These are phyloP conservation scores for Corythaixoides concolor DNA, from an alignment of 2,113 vertebrate species.

Conservation along the genomic window DNA sequence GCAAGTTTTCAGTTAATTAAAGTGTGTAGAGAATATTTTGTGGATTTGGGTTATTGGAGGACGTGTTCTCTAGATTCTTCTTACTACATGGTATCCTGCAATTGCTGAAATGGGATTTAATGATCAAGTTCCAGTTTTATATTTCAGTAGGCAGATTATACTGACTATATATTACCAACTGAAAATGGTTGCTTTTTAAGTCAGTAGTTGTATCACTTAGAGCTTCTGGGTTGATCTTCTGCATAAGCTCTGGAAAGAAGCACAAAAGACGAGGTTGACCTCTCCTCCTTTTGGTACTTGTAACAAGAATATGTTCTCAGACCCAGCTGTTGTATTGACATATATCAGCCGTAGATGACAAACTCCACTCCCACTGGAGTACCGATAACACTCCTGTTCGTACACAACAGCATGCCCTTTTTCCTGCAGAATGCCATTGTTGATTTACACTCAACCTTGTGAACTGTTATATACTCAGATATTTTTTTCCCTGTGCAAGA, in stretches of 20 bases:
- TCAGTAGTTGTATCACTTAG: background rate
- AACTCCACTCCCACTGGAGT: background rate
- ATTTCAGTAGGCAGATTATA: background rate
- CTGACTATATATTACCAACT: background rate
- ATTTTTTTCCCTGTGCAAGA: background rate
- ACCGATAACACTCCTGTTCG: background rate
- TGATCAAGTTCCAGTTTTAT: background rate
- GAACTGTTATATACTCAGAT: background rate
- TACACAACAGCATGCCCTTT: background rate
- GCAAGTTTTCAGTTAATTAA: slow-evolving; percentile 7
- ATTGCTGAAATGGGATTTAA: background rate
- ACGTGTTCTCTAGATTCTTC: background rate
- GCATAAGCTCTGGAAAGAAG: background rate
- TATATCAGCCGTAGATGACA: background rate
- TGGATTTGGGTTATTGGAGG: background rate
- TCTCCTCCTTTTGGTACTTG: background rate
- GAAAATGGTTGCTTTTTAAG: background rate
- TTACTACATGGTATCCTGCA: background rate
- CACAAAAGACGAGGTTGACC: background rate
- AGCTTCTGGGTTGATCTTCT: background rate
- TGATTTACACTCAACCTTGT: background rate
- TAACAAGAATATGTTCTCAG: background rate
- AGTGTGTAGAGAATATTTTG: background rate
- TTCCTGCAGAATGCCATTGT: background rate
- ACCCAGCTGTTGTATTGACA: background rate